Base-by-base conservation (phyloP, 1,140 invertebrate genomes). In the Drosophila malerkotliana region DNA sequence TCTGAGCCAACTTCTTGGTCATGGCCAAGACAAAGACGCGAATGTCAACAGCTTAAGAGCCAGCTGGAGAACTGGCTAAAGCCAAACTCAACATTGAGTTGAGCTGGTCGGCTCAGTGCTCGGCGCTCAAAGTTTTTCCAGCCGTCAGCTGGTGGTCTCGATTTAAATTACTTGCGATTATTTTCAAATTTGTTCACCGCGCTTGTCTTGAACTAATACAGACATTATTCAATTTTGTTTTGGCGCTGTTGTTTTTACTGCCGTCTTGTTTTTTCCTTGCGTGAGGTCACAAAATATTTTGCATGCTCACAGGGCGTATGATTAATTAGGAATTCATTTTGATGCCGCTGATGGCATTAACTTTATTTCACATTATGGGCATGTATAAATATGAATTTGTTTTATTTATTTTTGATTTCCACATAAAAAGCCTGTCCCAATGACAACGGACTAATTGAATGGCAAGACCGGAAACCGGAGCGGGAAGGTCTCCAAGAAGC, bases 1-100 rank as follows among this genome's bases (percentile, higher is more conserved):
- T 71, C 74, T 87, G 54, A 87, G 66, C 73, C 79, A 73, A 73
- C 83, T 88, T 88, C 83, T 88, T 88, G 83, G 83, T 88, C 83
- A 88, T 62, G 83, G 83, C 68, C 83, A 73, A 83, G 79, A 62
- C 53, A 77, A 73, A 83, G 76, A 62, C 57, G 79, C 83, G 83
- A 88, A 88, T 88, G 83, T 88, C 83, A 88, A 83, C 83, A 76
- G 75, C 74, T 72, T 18, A 61, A 28, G 62, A 53, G 18, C 15
- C 58, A 44, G 41, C 44, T 68, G 26, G 67, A 39, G 67, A 74
- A 14, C 39, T 41, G 12, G 39, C 12, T 41, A 14, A 6, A 12
- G 10, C 47, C 28, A 37, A 18, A 79, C 44, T 56, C 45, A 58
- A 61, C 58, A 60, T 56, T 12, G 34, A 37, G 34, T 37, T 10